Conservation (phyloP, 2,113 vertebrate genomes). For the Rhizomys pruinosus region DNA sequence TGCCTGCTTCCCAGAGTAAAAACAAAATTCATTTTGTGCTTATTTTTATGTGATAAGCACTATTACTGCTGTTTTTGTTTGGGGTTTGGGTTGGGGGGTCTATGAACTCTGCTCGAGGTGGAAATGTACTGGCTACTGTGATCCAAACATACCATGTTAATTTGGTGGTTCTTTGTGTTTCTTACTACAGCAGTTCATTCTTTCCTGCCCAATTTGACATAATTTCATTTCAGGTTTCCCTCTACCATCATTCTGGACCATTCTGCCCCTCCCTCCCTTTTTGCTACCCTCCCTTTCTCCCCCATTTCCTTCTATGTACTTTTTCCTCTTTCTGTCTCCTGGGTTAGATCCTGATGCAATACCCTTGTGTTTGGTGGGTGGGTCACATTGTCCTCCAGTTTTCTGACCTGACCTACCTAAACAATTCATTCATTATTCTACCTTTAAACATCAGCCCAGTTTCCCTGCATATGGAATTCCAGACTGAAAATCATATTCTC, state of each 20-base stretch:
- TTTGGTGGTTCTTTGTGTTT: neutral
- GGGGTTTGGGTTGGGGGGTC: too few relatives aligned
- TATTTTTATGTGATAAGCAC: neutral
- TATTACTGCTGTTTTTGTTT: neutral
- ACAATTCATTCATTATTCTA: neutral
- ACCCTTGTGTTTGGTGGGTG: neutral
- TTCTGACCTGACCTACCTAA: neutral
- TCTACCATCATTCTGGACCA: neutral
- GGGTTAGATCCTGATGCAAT: neutral
- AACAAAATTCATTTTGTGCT: neutral
- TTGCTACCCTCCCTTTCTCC: neutral
- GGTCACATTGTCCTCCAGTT: neutral
- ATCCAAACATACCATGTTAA: neutral
- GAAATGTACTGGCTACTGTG: neutral
- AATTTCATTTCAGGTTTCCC: neutral
- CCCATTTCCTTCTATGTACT: neutral
- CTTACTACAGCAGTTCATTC: neutral
- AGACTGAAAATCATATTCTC: neutral
- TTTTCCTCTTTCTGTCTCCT: neutral
- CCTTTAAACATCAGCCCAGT: neutral
- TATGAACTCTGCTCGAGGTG: neutral
- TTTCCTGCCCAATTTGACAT: neutral
- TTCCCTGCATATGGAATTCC: neutral
- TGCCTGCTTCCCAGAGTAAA: neutral
- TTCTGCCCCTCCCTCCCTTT: neutral